phyloP scores from a whole-genome alignment of 2,797 vertebrate genomes.

The Enteromius unitaeniatus region DNA sequence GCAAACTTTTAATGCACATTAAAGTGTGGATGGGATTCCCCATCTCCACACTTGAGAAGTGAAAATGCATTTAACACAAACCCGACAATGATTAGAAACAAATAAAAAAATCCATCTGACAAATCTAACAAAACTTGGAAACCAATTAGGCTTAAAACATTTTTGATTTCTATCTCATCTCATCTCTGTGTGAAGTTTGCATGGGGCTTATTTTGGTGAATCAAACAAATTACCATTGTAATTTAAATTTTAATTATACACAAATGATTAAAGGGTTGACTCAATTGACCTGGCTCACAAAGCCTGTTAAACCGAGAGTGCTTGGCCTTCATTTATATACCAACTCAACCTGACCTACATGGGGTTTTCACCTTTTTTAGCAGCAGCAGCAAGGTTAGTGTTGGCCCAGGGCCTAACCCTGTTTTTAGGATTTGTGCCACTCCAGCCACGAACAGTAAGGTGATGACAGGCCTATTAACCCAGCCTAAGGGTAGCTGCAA shows the following conservation, averaged over 20 bases:
- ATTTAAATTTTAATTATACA: conserved; percentile 65
- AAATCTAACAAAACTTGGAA: conserved; percentile 14
- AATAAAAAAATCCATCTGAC: conserved; percentile 33
- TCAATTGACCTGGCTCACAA: conserved; percentile 59
- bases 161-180: conserved; percentile 28
- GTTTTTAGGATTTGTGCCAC: conserved; percentile 59
- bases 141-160: conserved; percentile 30
- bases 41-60: neutral
- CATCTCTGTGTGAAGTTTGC: conserved; percentile 38
- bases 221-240: conserved; percentile 63
- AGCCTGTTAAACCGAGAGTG: conserved; percentile 67
- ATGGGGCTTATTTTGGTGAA: conserved; percentile 62
- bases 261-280: conserved; percentile 31
- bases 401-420: conserved; percentile 73
- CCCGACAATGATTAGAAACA: conserved; percentile 28
- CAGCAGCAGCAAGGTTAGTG: conserved; percentile 70
- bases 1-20: neutral
- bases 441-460: conserved; percentile 45
- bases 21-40: no score
- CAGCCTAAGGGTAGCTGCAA: conserved; percentile 3
- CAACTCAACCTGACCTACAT: conserved; percentile 57
- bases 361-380: conserved; percentile 66
- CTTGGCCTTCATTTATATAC: conserved; percentile 65
- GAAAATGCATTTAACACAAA: conserved; percentile 1
- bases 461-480: conserved; percentile 34